Evolutionary conservation across 1,140 invertebrate genomes (phyloP), one percentile per base, ranked within the genome.

Genomic region (Calephelis nemesis): DNA sequence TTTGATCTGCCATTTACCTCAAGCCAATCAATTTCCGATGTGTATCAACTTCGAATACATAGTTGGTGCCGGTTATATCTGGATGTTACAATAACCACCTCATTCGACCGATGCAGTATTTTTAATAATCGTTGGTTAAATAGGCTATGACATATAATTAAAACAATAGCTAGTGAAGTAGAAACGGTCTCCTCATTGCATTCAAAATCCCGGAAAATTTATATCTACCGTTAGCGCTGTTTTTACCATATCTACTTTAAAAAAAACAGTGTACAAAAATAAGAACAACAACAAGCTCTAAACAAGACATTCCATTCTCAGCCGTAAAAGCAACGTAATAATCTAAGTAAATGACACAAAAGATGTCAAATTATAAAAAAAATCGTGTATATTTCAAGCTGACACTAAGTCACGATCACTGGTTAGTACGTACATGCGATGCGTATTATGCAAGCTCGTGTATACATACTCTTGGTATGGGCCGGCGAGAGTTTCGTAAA

Each of bases 391-490:
- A 60, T 60, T 11, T 60, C 58, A 60, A 60, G 58, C 58, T 40
- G 58, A 30, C 39, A 60, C 30, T 60, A 11, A 30, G 39, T 60
- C 54, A 60, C 54, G 54, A 39, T 60, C 30, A 60, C 54, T 60
- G 54, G 54, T 74, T 74, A 75, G 74, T 77, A 68, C 15, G 72
- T 52, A 30, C 13, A 66, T 74, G 73, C 72, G 75, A 71, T 73
- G 74, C 71, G 70, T 45, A 76, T 75, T 78, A 64, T 63, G 58
- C 60, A 78, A 75, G 82, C 79, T 71, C 65, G 72, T 69, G 48
- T 65, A 86, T 88, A 90, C 88, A 79, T 89, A 90, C 88, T 89
- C 83, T 88, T 90, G 48, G 82, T 75, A 78, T 85, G 85, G 62
- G 83, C 83, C 67, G 87, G 84, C 69, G 85, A 88, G 62, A 85